These are phyloP conservation scores for Drosophila ogumai DNA, from an alignment of 1,140 invertebrate species.

Conservation along the genomic window DNA sequence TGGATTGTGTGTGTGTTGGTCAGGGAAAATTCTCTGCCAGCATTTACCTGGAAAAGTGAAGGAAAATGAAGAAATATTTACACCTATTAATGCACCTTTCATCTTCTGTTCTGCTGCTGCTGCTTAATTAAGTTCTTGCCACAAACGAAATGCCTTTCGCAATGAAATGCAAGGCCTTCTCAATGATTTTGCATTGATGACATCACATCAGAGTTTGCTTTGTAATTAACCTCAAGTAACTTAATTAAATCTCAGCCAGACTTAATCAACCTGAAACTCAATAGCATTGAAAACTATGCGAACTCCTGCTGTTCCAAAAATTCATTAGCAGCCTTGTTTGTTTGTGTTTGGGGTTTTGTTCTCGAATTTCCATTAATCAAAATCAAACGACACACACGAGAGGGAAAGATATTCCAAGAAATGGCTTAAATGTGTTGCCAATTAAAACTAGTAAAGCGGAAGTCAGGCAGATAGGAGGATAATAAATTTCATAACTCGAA, in stretches of 20 bases:
- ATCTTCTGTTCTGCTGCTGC: neutral
- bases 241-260: slow-evolving; percentile 28
- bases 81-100: slow-evolving; percentile 9
- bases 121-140: slow-evolving; percentile 38
- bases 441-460: slow-evolving; percentile 41
- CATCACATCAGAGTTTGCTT: slow-evolving; percentile 17
- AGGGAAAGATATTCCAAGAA: slow-evolving; percentile 34
- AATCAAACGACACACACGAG: slow-evolving; percentile 27
- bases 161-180: slow-evolving; percentile 4
- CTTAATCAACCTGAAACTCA: slow-evolving; percentile 33
- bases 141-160: slow-evolving; percentile 19
- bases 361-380: slow-evolving; percentile 48
- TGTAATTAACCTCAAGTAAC: slow-evolving; percentile 43
- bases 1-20: slow-evolving; percentile 4
- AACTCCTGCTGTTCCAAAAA: slow-evolving; percentile 23
- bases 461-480: slow-evolving; percentile 11
- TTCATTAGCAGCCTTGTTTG: slow-evolving; percentile 6
- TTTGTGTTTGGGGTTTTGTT: slow-evolving; percentile 11
- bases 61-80: slow-evolving; percentile 15
- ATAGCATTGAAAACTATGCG: slow-evolving; percentile 31
- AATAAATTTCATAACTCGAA: slow-evolving; percentile 50
- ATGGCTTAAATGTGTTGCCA: slow-evolving; percentile 50
- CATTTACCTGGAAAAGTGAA: neutral
- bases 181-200: slow-evolving; percentile 25
- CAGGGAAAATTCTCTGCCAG: slow-evolving; percentile 21